Percentiles rank a stretch among this genome's conserved stretches.
Evolutionary conservation across 2,888 invertebrate species (phyloP).

Genomic region (Phengaris alcon): DNA sequence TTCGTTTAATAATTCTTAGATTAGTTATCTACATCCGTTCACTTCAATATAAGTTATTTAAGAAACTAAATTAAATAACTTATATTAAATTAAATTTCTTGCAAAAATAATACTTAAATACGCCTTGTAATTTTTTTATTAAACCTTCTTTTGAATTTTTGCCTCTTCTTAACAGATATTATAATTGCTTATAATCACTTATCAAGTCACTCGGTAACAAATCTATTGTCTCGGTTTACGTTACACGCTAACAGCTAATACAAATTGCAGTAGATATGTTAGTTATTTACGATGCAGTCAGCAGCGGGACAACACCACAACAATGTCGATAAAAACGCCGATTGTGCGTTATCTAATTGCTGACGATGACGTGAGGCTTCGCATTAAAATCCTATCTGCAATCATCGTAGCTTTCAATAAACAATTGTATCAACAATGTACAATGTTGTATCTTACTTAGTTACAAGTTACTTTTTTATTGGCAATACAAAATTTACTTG

Average conservation of each 20-base stretch:
- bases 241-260: not conserved
- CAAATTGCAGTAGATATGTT: not conserved
- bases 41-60: too few species aligned
- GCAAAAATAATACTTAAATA: too few species aligned
- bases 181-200: not conserved
- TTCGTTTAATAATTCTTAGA: not conserved
- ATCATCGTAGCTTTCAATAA: conserved; percentile 23
- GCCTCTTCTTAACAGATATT: too few species aligned
- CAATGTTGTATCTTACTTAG: not conserved
- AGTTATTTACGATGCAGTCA: not conserved
- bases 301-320: not conserved
- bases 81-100: too few species aligned
- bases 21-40: too few species aligned
- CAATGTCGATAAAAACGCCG: conserved; percentile 5
- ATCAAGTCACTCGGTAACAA: not conserved
- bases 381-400: conserved; percentile 29
- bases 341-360: conserved; percentile 30
- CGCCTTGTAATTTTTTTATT: too few species aligned
- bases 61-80: too few species aligned
- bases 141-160: too few species aligned
- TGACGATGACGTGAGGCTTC: conserved; percentile 28
- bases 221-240: not conserved
- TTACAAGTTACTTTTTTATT: not conserved
- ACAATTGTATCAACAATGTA: conserved; percentile 10
- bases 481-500: not conserved